phyloP scores from a whole-genome alignment of 2,797 vertebrate species.

The Gadopsis bispinosus region DNA sequence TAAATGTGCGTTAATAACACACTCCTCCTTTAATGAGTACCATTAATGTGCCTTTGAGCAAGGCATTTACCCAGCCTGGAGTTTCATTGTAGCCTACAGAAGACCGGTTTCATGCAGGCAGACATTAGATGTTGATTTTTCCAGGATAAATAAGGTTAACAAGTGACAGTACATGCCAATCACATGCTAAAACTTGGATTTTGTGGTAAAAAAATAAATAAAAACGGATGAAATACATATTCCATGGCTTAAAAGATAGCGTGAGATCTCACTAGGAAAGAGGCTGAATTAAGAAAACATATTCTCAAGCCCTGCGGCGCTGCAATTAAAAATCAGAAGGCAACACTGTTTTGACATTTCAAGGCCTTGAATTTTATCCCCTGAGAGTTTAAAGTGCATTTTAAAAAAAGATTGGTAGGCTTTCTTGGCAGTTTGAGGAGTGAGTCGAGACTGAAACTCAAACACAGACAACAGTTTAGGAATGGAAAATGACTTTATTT shows the following conservation, averaged over 20 bases:
- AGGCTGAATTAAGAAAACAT: not conserved
- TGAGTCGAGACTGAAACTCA: not conserved
- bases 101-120: not conserved
- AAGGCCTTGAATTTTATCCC: slow-evolving; percentile 21
- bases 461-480: slow-evolving; percentile 62
- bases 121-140: not conserved
- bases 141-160: not conserved
- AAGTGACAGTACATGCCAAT: not conserved
- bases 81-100: too few relatives aligned
- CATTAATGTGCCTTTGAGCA: not conserved
- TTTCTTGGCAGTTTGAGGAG: not conserved
- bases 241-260: slow-evolving; percentile 5
- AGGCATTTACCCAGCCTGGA: not conserved
- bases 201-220: not conserved
- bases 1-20: not conserved
- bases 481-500: slow-evolving; percentile 88
- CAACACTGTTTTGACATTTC: not conserved
- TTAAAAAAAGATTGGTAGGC: not conserved
- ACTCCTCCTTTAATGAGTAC: not conserved
- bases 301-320: not conserved
- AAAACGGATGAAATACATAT: not conserved
- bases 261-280: not conserved
- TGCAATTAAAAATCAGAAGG: slow-evolving; percentile 36
- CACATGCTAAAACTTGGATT: not conserved
- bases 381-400: not conserved